phyloP scores from a whole-genome alignment of 2,888 invertebrate species.

The Chydorus sphaericus region DNA sequence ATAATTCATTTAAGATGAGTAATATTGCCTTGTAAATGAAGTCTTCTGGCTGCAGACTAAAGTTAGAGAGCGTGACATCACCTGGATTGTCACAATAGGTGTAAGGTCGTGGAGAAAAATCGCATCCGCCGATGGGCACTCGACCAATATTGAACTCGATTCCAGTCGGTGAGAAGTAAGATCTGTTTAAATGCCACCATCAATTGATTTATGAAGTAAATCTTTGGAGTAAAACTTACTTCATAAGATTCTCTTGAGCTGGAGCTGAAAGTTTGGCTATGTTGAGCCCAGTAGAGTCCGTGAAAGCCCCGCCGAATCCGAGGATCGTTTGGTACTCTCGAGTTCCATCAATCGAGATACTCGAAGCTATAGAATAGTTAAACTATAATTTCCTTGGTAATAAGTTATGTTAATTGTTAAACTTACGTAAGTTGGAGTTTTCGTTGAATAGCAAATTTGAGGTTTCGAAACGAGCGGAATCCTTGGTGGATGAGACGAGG shows the following conservation, averaged over 20 bases:
- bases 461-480: constrained; percentile 28
- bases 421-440: neutral
- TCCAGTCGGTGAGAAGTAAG: constrained; percentile 50
- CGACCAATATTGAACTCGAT: constrained; percentile 63
- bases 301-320: constrained; percentile 81
- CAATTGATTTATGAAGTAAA: too few relatives aligned
- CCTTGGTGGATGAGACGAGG: constrained; percentile 43
- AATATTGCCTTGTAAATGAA: constrained; percentile 44
- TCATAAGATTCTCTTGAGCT: constrained; percentile 37
- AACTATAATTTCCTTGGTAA: neutral
- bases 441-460: constrained; percentile 7
- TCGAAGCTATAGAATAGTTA: constrained; percentile 5
- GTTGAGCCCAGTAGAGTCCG: constrained; percentile 52
- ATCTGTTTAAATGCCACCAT: too few relatives aligned
- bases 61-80: constrained; percentile 40
- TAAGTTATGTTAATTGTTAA: too few relatives aligned
- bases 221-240: too few relatives aligned
- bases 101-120: constrained; percentile 69
- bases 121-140: constrained; percentile 69
- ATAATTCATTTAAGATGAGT: neutral
- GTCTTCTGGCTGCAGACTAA: constrained; percentile 52
- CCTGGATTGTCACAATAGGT: constrained; percentile 54
- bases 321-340: constrained; percentile 46
- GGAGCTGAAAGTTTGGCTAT: constrained; percentile 42
- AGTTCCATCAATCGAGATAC: constrained; percentile 16